Evolutionary conservation across 2,797 vertebrate species (phyloP), one percentile per base, ranked within the genome.

Genomic region (Antrozous pallidus): DNA sequence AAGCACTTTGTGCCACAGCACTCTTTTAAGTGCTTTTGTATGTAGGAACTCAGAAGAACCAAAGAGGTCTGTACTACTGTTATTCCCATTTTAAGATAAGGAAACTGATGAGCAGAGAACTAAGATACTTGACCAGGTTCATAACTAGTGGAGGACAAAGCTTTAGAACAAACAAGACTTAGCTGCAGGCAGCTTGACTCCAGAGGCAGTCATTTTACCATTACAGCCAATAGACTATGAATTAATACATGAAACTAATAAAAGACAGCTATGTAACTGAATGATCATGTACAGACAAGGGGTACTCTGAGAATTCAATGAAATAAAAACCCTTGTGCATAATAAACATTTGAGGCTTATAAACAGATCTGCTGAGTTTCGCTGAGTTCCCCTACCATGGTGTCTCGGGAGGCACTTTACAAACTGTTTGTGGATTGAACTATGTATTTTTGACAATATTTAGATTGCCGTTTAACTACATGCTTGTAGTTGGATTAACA

Each of bases 401-500:
- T 24, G 8, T 11, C 36, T 80, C 56, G 63, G 31, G 6, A 82
- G 51, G 9, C 4, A 36, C 24, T 80, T 90, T 36, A 42, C 14
- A 88, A 75, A 51, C 14, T 36, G 18, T 79, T 58, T 92, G 54
- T 71, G 42, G 67, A 65, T 86, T 75, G 22, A 75, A 40, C 12
- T 45, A 45, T 42, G 26, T 49, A 69, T 78, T 56, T 47, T 77
- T 58, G 63, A 78, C 26, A 79, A 42, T 61, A 61, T 78, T 17
- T 65, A 79, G 71, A 69, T 31, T 56, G 38, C 26, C 58, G 56
- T 70, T 69, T 70, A 70, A 70, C 10, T 51, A 70, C 8, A 78
- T 40, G 63, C 70, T 88, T 91, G 24, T 69, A 31, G 10, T 69
- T 93, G 17, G 20, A 85, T 38, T 93, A 74, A 90, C 81, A 92